Evolutionary conservation across 2,888 invertebrate genomes (phyloP).

Genomic region (Drosophila sordidula): DNA sequence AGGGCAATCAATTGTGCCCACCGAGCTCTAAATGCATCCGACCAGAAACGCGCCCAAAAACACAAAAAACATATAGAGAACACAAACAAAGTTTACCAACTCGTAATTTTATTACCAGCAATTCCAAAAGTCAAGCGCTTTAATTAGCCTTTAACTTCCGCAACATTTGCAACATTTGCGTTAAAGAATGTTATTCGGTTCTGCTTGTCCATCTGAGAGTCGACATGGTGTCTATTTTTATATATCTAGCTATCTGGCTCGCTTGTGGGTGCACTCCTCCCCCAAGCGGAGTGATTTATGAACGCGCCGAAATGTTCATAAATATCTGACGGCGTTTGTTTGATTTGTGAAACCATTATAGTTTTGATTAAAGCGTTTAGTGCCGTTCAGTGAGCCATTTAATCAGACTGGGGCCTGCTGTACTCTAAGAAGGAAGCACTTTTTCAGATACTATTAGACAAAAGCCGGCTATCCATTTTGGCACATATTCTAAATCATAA

Average conservation of each 20-base stretch:
- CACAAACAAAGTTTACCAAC: constrained; percentile 36
- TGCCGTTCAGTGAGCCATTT: constrained; percentile 50
- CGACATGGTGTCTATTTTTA: constrained; percentile 29
- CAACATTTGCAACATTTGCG: constrained; percentile 68
- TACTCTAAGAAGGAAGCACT: constrained; percentile 33
- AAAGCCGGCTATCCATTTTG: constrained; percentile 20
- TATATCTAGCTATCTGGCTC: constrained; percentile 1
- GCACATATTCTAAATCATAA: constrained; percentile 43
- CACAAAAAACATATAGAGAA: constrained; percentile 27
- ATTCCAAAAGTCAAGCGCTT: constrained; percentile 68
- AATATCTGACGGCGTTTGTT: constrained; percentile 69
- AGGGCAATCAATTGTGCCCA: constrained; percentile 76
- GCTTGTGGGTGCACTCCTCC: constrained; percentile 62
- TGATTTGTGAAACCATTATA: constrained; percentile 66
- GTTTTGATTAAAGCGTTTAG: constrained; percentile 62
- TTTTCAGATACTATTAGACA: constrained; percentile 3
- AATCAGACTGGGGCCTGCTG: constrained; percentile 35
- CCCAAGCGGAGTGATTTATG: constrained; percentile 66
- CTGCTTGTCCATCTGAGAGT: constrained; percentile 39
- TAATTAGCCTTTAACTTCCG: constrained; percentile 79
- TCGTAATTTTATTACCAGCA: constrained; percentile 70
- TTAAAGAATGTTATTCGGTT: constrained; percentile 52
- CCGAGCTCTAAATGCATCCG: constrained; percentile 72
- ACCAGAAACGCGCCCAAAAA: constrained; percentile 71
- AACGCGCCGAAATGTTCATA: constrained; percentile 53